A percentile compares a stretch with the other conserved stretches of the same genome.
phyloP scores from a whole-genome alignment of 2,797 vertebrate species.

The Scolopax rusticola region DNA sequence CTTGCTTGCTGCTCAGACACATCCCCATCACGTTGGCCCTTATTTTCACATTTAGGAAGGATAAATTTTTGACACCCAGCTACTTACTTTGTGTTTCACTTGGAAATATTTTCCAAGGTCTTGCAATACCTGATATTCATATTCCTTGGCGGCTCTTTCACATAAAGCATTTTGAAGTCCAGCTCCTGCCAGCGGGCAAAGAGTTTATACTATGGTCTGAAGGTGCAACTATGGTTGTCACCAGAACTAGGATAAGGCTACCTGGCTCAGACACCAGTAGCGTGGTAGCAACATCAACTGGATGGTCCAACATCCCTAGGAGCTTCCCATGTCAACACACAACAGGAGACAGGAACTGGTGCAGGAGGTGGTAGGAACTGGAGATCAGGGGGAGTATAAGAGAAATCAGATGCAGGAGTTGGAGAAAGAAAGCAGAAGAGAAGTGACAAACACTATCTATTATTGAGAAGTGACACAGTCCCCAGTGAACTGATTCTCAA shows the following conservation, averaged over 20 bases:
- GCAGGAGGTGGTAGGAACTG: background rate
- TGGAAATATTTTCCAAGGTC: background rate
- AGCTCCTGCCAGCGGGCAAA: background rate
- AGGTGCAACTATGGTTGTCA: background rate
- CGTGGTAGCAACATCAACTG: background rate
- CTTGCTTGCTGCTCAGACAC: background rate
- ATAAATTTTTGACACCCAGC: background rate
- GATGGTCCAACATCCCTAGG: background rate
- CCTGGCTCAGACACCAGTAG: background rate
- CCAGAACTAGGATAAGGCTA: background rate
- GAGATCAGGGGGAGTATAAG: background rate
- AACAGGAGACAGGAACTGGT: background rate
- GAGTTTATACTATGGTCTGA: background rate
- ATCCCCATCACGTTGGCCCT: fast-evolving
- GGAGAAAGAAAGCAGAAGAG: background rate
- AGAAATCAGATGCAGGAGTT: background rate
- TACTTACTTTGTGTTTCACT: background rate
- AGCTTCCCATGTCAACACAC: background rate
- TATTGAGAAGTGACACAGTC: background rate
- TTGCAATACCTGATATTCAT: background rate
- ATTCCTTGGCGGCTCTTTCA: background rate
- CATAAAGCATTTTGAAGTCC: background rate
- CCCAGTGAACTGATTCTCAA: background rate
- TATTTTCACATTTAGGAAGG: background rate
- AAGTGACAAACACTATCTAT: background rate